Evolutionary conservation across 2,113 vertebrate species (phyloP), one percentile per base, ranked within the genome.

Genomic region (Petromus typicus): DNA sequence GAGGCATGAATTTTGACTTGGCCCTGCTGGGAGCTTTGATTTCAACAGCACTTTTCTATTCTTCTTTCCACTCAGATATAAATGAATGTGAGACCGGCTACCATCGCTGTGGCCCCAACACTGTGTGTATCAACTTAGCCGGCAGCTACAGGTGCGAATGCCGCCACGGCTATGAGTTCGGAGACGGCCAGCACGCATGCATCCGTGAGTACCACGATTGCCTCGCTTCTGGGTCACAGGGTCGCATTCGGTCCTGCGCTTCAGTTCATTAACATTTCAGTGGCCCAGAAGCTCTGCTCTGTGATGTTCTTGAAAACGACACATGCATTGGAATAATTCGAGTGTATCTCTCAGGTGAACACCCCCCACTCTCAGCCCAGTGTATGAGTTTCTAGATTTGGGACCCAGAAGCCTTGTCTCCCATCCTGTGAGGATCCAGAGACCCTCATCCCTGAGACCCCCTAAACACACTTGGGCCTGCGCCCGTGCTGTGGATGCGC

Each of bases 111-210:
- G 98, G 99, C 0, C 97, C 98, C 92, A 98, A 99, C 84, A 96
- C 99, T 1, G 30, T 98, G 89, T 99, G 99, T 67, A 25, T 99
- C 88, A 99, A 99, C 90, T 30, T 97, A 14, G 98, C 97, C 0
- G 99, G 99, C 2, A 99, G 98, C 96, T 98, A 99, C 97, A 98
- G 98, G 86, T 99, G 99, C 64, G 99, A 98, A 92, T 99, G 99
- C 95, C 98, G 93, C 91, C 83, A 40, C 0, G 99, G 99, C 2
- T 99, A 98, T 32, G 93, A 92, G 95, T 98, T 98, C 0, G 98
- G 97, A 1, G 98, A 92, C 1, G 99, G 99, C 2, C 98, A 97
- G 5, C 98, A 93, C 63, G 97, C 95, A 37, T 99, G 99, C 20
- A 91, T 98, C 76, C 97, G 99, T 99, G 98, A 99, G 99, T 98